phyloP scores from a whole-genome alignment of 2,888 invertebrate species.

The Leucania comma region DNA sequence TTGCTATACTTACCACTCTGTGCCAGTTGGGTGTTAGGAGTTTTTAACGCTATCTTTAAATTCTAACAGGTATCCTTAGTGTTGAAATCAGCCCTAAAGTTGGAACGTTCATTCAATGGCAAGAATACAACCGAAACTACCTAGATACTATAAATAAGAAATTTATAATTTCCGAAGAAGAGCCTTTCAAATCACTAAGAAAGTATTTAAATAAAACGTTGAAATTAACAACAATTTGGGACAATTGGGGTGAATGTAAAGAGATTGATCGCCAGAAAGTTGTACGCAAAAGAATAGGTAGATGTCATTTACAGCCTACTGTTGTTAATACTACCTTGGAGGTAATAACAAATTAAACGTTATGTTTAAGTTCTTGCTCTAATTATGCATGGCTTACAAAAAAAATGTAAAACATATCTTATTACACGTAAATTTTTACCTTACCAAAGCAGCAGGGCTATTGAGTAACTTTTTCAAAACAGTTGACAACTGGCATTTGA shows the following conservation, averaged over 20 bases:
- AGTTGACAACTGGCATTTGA: too few species aligned
- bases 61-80: slow-evolving; percentile 39
- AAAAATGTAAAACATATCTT: too few species aligned
- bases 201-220: slow-evolving; percentile 79
- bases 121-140: slow-evolving; percentile 84
- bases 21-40: not conserved
- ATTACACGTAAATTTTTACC: too few species aligned
- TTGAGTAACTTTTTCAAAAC: too few species aligned
- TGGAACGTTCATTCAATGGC: slow-evolving; percentile 78
- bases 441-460: too few species aligned
- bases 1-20: not conserved
- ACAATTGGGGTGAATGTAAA: slow-evolving; percentile 89
- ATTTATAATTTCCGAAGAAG: slow-evolving; percentile 80
- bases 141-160: slow-evolving; percentile 84
- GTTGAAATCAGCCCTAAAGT: slow-evolving; percentile 32
- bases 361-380: not conserved
- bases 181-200: slow-evolving; percentile 81
- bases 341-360: slow-evolving; percentile 23
- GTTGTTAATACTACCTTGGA: slow-evolving; percentile 8
- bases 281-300: slow-evolving; percentile 82
- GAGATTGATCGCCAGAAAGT: slow-evolving; percentile 80
- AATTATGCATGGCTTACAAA: not conserved
- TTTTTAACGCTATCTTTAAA: not conserved
- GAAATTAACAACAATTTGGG: slow-evolving; percentile 88
- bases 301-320: slow-evolving; percentile 84